Conservation (phyloP, 2,113 vertebrate species). For the Ellobius talpinus region DNA sequence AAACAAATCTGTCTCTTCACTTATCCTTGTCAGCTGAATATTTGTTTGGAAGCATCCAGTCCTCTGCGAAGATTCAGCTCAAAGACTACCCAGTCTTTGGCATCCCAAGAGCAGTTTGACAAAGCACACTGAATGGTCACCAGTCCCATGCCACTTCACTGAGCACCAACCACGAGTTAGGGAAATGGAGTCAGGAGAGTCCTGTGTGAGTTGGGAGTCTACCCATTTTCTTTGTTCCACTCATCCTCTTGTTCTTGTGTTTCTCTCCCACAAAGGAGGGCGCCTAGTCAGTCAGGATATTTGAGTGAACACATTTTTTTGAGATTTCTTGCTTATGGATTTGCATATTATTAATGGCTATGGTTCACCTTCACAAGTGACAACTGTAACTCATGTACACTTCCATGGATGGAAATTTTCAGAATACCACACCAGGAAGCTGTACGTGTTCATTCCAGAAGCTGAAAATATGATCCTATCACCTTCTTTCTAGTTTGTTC, state of each 20-base stretch:
- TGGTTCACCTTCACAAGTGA: constrained; percentile 36
- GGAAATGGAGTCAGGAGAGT: too few species aligned
- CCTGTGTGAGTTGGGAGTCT: not conserved
- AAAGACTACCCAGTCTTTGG: not conserved
- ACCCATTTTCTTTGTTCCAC: not conserved
- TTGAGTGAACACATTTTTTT: not conserved
- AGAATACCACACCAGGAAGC: not conserved
- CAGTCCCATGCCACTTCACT: not conserved
- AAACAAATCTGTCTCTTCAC: not conserved
- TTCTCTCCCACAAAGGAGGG: not conserved
- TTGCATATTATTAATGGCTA: not conserved
- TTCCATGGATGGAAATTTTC: not conserved
- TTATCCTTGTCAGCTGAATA: not conserved
- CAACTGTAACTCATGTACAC: not conserved
- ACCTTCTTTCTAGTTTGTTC: constrained; percentile 50
- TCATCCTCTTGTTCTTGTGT: not conserved
- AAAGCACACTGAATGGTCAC: not conserved
- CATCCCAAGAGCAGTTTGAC: not conserved
- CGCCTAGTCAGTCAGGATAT: not conserved
- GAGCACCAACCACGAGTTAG: not conserved
- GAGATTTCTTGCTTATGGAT: constrained; percentile 30
- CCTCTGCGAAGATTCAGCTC: not conserved
- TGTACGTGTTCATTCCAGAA: constrained; percentile 37
- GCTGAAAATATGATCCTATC: not conserved
- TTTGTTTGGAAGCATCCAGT: not conserved